A percentile compares a stretch with the other conserved stretches of the same genome.
Conservation (phyloP, 2,797 vertebrate genomes). For the Hylomyscus alleni region DNA sequence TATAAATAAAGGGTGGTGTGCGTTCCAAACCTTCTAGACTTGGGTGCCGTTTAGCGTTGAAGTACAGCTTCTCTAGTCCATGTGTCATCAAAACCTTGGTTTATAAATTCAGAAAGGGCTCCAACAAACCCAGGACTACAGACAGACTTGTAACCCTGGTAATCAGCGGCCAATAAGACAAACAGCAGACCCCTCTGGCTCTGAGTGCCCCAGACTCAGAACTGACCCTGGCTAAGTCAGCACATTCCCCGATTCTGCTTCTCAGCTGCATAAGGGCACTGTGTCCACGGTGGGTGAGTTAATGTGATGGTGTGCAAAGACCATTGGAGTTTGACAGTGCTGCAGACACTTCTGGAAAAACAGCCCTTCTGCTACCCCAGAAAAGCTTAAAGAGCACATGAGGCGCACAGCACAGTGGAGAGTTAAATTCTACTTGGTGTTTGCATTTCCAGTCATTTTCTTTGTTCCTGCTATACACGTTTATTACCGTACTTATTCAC, state of each 20-base stretch:
- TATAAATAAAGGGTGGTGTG: neutral
- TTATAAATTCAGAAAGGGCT: neutral
- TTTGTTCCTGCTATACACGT: conserved; percentile 8
- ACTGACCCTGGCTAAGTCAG: conserved; percentile 52
- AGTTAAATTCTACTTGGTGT: conserved; percentile 47
- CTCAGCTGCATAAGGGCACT: neutral
- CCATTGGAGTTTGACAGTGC: conserved; percentile 50
- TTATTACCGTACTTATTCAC: conserved; percentile 33
- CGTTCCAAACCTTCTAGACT: conserved; percentile 3
- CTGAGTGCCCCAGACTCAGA: neutral
- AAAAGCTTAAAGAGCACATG: conserved; percentile 62
- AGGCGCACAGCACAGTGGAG: conserved; percentile 52
- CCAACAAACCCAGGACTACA: conserved; percentile 25
- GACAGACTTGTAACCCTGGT: neutral
- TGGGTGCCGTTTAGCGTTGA: conserved; percentile 13
- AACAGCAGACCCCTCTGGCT: neutral
- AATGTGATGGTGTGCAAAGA: neutral
- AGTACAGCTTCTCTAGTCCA: conserved; percentile 4
- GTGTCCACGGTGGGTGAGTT: neutral
- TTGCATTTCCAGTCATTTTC: conserved; percentile 41
- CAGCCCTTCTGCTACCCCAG: conserved; percentile 47
- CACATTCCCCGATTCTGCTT: conserved; percentile 30
- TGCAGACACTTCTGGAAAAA: conserved; percentile 49
- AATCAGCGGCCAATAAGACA: no score
- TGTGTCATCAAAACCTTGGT: neutral